Percentiles rank a stretch among this genome's conserved stretches.
Evolutionary conservation across 1,140 invertebrate genomes (phyloP).

Genomic region (Coelopa frigida): DNA sequence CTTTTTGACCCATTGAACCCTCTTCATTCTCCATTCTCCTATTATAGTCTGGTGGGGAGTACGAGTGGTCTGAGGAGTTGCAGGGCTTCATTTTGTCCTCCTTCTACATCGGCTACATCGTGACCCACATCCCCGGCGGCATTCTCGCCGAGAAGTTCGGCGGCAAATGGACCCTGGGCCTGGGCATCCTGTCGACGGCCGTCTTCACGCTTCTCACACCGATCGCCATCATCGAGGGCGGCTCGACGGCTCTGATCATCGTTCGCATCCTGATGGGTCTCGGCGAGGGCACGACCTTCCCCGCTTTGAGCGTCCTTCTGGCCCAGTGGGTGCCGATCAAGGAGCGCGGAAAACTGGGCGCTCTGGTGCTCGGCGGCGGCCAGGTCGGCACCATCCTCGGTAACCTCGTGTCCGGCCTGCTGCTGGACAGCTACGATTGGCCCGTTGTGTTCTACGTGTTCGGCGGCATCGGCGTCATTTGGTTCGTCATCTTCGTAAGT

Average conservation of each 20-base stretch:
- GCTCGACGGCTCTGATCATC: conserved; percentile 55
- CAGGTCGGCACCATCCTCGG: conserved; percentile 68
- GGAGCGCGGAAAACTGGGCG: conserved; percentile 66
- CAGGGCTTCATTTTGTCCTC: conserved; percentile 54
- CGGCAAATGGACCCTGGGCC: conserved; percentile 66
- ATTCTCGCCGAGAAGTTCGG: conserved; percentile 66
- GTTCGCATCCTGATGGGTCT: conserved; percentile 62
- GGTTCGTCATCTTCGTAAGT: conserved; percentile 65
- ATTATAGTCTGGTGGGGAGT: conserved; percentile 21
- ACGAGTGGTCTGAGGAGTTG: conserved; percentile 34
- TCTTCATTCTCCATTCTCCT: conserved; percentile 52
- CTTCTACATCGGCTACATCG: conserved; percentile 51
- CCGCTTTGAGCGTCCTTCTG: conserved; percentile 63
- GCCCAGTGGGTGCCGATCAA: conserved; percentile 67
- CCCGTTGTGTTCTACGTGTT: conserved; percentile 76
- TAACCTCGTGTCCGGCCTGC: conserved; percentile 61
- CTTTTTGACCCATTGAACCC: not conserved
- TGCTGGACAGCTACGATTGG: conserved; percentile 62
- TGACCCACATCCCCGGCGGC: conserved; percentile 54
- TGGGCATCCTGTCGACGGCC: conserved; percentile 63
- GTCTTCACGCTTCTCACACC: conserved; percentile 67
- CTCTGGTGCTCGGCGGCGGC: conserved; percentile 64
- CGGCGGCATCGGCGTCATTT: conserved; percentile 63
- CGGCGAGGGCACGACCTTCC: conserved; percentile 70
- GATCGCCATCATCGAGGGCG: conserved; percentile 51